phyloP scores from a whole-genome alignment of 2,113 vertebrate genomes.

The Phocoena sinus region DNA sequence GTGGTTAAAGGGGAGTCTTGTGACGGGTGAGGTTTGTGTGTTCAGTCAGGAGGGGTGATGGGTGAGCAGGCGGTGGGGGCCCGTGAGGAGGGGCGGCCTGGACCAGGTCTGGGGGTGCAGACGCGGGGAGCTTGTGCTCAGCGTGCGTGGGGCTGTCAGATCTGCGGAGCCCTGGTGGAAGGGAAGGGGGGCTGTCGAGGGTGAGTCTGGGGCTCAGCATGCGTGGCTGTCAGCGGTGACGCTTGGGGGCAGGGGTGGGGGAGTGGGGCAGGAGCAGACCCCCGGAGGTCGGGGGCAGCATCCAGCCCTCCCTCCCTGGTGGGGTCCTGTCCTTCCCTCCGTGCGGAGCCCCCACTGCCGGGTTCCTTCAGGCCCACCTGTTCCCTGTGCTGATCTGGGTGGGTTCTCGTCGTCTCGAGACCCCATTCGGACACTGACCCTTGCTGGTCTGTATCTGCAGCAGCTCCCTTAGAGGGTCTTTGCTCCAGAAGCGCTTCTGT shows the following conservation, averaged over 20 bases:
- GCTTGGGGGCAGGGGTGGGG: not conserved
- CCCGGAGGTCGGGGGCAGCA: no score
- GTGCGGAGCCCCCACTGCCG: no score
- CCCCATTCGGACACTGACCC: not conserved
- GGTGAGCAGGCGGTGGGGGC: not conserved
- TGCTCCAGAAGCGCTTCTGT: no score
- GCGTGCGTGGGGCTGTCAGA: not conserved
- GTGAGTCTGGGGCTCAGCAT: not conserved
- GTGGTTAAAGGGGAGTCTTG: not conserved
- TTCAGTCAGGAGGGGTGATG: not conserved
- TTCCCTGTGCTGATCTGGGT: not conserved
- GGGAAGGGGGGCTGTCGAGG: not conserved
- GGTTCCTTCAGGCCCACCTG: not conserved
- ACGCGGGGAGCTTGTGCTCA: not conserved
- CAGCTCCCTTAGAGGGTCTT: no score
- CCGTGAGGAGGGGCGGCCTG: not conserved
- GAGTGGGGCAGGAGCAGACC: not conserved
- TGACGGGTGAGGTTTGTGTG: not conserved
- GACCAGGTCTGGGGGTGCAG: not conserved
- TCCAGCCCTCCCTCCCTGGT: not conserved
- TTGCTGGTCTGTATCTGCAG: not conserved
- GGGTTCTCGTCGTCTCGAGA: not conserved
- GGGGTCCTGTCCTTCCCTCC: no score
- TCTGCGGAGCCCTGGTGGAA: not conserved
- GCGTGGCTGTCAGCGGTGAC: not conserved